Percentiles rank a stretch among this genome's conserved stretches.
phyloP scores from a whole-genome alignment of 1,140 invertebrate species.

The Papilio helenus region DNA sequence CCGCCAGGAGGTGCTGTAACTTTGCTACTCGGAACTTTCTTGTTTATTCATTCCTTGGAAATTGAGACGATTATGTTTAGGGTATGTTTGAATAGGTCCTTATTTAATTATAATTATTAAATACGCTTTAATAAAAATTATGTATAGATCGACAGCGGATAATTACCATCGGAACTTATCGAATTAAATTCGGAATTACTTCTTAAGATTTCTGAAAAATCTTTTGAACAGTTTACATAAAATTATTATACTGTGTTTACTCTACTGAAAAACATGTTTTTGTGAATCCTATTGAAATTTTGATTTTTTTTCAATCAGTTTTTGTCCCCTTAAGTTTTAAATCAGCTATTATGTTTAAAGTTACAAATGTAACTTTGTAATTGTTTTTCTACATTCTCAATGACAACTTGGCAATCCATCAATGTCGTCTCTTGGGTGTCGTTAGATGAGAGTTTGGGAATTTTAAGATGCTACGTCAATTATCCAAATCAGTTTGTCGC shows the following conservation, averaged over 20 bases:
- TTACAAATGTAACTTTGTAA: conserved; percentile 8
- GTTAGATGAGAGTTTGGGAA: conserved; percentile 19
- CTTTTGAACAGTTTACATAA: too few relatives aligned
- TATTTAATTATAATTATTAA: background rate
- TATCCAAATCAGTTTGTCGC: conserved; percentile 15
- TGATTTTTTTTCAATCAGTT: too few relatives aligned
- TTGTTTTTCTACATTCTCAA: background rate
- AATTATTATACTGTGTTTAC: too few relatives aligned
- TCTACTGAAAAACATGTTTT: too few relatives aligned
- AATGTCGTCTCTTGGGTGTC: conserved; percentile 18
- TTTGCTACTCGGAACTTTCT: background rate
- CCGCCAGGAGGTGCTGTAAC: conserved; percentile 36
- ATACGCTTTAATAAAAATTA: background rate
- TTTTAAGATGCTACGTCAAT: conserved; percentile 27
- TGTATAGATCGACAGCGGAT: background rate
- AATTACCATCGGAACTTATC: background rate
- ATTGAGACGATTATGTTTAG: background rate
- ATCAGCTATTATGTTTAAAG: background rate
- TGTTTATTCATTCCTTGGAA: background rate
- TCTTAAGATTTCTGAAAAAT: too few relatives aligned
- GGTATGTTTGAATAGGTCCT: background rate
- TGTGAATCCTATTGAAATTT: too few relatives aligned
- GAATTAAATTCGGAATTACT: background rate
- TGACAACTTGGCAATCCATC: conserved; percentile 23
- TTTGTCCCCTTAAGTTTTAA: too few relatives aligned